Evolutionary conservation across 2,113 vertebrate genomes (phyloP).

Genomic region (Lonchura striata): DNA sequence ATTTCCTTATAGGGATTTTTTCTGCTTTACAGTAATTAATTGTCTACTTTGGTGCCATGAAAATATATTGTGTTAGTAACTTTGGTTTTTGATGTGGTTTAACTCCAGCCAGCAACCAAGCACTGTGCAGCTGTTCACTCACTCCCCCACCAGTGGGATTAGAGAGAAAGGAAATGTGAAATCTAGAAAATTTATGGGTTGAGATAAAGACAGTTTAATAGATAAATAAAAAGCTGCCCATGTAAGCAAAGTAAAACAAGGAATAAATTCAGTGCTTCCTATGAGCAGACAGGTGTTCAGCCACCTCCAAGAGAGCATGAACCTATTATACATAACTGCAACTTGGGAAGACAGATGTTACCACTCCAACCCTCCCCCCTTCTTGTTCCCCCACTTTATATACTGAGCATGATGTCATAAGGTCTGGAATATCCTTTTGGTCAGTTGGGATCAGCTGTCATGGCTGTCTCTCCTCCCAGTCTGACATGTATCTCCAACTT

Average conservation of each 20-base stretch:
- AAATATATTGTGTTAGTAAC: background rate
- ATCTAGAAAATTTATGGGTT: background rate
- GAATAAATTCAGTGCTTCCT: background rate
- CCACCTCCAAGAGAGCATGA: background rate
- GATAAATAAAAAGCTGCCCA: background rate
- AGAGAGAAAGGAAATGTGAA: background rate
- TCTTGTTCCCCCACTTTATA: background rate
- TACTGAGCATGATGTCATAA: too few relatives aligned
- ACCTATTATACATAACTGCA: fast-evolving
- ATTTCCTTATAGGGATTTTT: background rate
- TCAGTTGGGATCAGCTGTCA: background rate
- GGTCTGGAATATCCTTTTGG: background rate
- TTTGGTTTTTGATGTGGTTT: background rate
- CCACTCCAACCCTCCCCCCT: too few relatives aligned
- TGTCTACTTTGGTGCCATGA: background rate
- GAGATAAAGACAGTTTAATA: background rate
- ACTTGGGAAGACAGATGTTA: too few relatives aligned
- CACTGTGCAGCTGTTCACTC: background rate
- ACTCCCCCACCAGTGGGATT: background rate
- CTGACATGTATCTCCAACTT: background rate
- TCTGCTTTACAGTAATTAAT: slow-evolving; percentile 22
- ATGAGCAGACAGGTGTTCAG: background rate
- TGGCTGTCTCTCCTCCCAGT: background rate
- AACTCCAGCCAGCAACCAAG: background rate
- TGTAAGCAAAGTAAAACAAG: background rate